Evolutionary conservation across 2,113 vertebrate species (phyloP).

Genomic region (Orthonyx spaldingii): DNA sequence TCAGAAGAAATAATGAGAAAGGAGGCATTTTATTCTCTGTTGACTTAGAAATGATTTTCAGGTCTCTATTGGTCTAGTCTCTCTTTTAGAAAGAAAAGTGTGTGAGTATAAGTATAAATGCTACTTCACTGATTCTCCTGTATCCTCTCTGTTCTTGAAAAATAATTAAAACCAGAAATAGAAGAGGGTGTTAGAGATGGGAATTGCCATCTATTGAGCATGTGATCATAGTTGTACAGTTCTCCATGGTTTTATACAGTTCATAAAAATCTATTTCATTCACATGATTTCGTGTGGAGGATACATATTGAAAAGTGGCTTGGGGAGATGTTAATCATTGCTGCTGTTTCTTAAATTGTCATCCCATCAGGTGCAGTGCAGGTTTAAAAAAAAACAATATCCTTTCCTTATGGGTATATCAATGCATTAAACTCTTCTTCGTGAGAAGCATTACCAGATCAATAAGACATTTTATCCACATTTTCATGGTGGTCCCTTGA

Average conservation of each 20-base stretch:
- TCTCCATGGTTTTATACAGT: neutral
- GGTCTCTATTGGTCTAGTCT: neutral
- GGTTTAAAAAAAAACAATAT: neutral
- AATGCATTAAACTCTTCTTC: slow-evolving; percentile 33
- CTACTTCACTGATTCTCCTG: neutral
- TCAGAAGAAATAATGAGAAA: slow-evolving; percentile 37
- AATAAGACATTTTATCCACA: slow-evolving; percentile 64
- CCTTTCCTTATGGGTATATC: slow-evolving; percentile 9
- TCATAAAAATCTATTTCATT: slow-evolving; percentile 23
- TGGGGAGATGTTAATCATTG: slow-evolving; percentile 7
- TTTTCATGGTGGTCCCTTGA: slow-evolving; percentile 44
- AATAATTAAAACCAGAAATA: slow-evolving; percentile 43
- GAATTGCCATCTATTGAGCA: neutral
- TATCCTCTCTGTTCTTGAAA: neutral
- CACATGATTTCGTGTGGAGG: neutral
- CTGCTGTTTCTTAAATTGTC: neutral
- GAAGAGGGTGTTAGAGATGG: neutral
- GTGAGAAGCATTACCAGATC: slow-evolving; percentile 50
- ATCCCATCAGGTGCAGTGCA: neutral
- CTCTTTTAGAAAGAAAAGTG: neutral
- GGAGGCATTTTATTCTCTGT: slow-evolving; percentile 10
- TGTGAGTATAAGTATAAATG: neutral
- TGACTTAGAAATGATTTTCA: slow-evolving; percentile 18
- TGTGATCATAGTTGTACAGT: neutral
- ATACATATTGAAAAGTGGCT: neutral